Base-by-base conservation (phyloP, 2,113 vertebrate genomes). In the Aegithalos caudatus region DNA sequence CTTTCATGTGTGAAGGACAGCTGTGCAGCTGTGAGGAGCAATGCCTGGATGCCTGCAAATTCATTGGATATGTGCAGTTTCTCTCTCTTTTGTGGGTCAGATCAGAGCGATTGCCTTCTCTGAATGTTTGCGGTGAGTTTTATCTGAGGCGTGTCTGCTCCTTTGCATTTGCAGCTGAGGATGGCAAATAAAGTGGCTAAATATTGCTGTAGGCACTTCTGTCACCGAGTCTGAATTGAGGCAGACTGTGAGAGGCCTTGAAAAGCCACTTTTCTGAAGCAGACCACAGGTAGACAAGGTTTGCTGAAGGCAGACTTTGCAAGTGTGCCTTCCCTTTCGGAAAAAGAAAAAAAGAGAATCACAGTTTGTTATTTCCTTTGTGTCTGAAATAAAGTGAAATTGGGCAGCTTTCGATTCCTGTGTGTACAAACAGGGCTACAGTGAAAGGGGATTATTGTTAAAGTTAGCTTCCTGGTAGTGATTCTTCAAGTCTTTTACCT, bases 1-100 rank as follows among this genome's bases (percentile, higher is more conserved):
- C 94, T 97, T 97, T 97, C 77, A 96, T 96, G 91, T 92, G 85
- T 86, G 89, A 61, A 83, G 91, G 91, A 83, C 96, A 94, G 85
- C 82, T 96, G 95, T 4, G 35, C 92, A 95, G 94, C 92, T 92
- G 94, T 19, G 35, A 77, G 84, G 44, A 94, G 54, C 1, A 2
- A 18, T 56, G 77, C 67, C 64, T 65, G 61, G 2, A 38, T 87
- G 73, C 70, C 66, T 71, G 31, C 29, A 81, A 80, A 91, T 56
- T 73, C 89, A 67, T 91, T 0, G 50, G 58, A 92, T 86, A 70
- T 66, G 60, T 82, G 37, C 40, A 50, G 83, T 95, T 92, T 92
- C 57, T 95, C 66, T 79, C 74, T 92, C 72, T 95, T 91, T 57
- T 83, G 70, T 92, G 90, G 80, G 82, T 83, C 37, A 5, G 73